Evolutionary conservation across 64 coral and sea anemone genomes (phyloP).

Genomic region (Pocillopora damicornis): DNA sequence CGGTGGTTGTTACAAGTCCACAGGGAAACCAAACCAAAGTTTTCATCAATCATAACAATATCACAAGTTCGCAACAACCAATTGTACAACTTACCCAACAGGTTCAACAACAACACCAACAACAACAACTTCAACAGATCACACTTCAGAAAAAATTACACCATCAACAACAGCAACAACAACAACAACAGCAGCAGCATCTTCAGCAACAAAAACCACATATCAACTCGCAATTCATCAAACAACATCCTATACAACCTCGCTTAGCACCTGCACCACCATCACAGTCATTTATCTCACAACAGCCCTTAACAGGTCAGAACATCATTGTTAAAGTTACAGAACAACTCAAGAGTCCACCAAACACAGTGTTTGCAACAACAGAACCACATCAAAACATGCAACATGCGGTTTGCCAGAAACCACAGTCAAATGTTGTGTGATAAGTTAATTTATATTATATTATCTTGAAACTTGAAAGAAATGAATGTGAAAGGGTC

Average conservation of each 20-base stretch:
- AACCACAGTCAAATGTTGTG: constrained; percentile 94
- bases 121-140: constrained; percentile 85
- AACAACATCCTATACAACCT: constrained; percentile 90
- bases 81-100: constrained; percentile 90
- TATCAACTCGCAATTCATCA: constrained; percentile 69
- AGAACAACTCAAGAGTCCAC: constrained; percentile 92
- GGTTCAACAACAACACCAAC: constrained; percentile 63
- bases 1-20: constrained; percentile 71
- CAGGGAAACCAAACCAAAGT: constrained; percentile 77
- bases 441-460: constrained; percentile 15
- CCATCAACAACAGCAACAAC: constrained; percentile 75
- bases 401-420: constrained; percentile 68
- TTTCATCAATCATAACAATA: constrained; percentile 79
- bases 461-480: neutral
- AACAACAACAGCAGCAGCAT: constrained; percentile 65
- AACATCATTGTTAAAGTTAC: constrained; percentile 78
- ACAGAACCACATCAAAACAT: constrained; percentile 70
- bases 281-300: constrained; percentile 63
- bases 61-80: constrained; percentile 69
- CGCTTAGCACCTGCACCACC: constrained; percentile 79
- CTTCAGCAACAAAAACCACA: constrained; percentile 76
- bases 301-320: constrained; percentile 65
- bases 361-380: constrained; percentile 76
- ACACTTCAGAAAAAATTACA: constrained; percentile 81
- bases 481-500: neutral